These are phyloP conservation scores for Cotesia glomerata DNA, from an alignment of 1,140 invertebrate genomes.

Conservation along the genomic window DNA sequence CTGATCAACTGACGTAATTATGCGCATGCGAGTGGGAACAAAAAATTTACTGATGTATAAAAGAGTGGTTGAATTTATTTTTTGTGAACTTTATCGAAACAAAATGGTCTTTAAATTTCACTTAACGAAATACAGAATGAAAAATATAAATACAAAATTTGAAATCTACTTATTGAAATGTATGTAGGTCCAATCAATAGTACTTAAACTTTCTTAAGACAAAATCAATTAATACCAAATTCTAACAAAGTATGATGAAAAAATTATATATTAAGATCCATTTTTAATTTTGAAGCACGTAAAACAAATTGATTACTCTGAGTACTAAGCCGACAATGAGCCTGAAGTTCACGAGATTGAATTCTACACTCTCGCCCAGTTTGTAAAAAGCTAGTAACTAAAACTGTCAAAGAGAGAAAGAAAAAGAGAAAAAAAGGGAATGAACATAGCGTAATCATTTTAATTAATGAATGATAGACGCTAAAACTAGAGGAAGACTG, in stretches of 20 bases:
- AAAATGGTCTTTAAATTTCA: too few species aligned
- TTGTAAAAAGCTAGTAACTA: background rate
- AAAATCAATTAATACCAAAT: too few species aligned
- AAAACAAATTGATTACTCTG: slow-evolving; percentile 20
- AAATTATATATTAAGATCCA: background rate
- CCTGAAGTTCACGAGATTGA: slow-evolving; percentile 17
- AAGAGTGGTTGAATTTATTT: too few species aligned
- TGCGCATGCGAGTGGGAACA: too few species aligned
- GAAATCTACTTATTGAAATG: too few species aligned
- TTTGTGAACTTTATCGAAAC: too few species aligned
- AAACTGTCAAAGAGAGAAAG: background rate
- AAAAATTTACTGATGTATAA: too few species aligned
- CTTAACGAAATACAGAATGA: too few species aligned
- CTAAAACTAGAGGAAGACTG: background rate
- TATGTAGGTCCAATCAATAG: too few species aligned
- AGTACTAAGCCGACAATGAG: slow-evolving; percentile 14
- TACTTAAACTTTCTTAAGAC: too few species aligned
- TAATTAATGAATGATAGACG: slow-evolving; percentile 12
- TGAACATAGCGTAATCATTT: slow-evolving; percentile 9
- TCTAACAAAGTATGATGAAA: background rate
- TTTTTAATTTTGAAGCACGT: slow-evolving; percentile 7
- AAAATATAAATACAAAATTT: too few species aligned
- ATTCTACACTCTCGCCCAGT: slow-evolving; percentile 17
- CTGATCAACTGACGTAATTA: too few species aligned
- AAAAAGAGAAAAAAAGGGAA: background rate